Conservation (phyloP, 2,797 vertebrate genomes). For the Pangasius djambal region DNA sequence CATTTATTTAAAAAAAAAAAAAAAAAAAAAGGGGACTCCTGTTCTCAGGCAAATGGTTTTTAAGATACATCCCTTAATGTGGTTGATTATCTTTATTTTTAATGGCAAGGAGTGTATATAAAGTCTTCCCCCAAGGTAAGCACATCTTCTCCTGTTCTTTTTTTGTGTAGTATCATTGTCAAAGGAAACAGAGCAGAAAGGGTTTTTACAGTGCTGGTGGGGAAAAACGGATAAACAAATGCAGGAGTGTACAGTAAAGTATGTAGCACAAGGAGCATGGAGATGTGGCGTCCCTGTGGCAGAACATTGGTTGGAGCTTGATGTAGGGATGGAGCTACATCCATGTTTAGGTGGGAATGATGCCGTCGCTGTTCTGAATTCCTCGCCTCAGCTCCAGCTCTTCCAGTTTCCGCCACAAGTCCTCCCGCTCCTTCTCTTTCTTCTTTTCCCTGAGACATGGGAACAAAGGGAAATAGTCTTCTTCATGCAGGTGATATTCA, state of each 20-base stretch:
- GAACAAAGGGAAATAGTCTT: not conserved
- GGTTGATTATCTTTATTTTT: conserved; percentile 54
- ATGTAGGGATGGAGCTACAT: conserved; percentile 42
- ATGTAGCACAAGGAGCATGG: conserved; percentile 91
- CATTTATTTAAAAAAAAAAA: not conserved
- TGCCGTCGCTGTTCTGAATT: conserved; percentile 91
- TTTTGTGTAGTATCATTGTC: conserved; percentile 75
- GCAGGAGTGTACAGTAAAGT: conserved; percentile 96
- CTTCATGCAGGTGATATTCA: not conserved
- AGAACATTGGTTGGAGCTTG: conserved; percentile 51
- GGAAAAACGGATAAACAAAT: conserved; percentile 92
- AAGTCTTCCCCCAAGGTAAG: conserved; percentile 35
- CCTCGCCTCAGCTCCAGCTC: conserved; percentile 98
- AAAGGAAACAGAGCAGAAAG: conserved; percentile 68
- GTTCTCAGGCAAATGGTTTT: conserved; percentile 44
- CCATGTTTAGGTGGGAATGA: conserved; percentile 96
- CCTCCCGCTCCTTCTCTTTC: conserved; percentile 98
- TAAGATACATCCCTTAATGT: conserved; percentile 53
- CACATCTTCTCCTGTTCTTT: not conserved
- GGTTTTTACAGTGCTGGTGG: conserved; percentile 99
- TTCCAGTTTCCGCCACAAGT: conserved; percentile 98
- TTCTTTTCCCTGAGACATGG: conserved; percentile 89
- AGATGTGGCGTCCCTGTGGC: conserved; percentile 45
- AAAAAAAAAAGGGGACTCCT: not conserved
- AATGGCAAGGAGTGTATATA: conserved; percentile 49